Conservation (phyloP, 2,888 invertebrate genomes). For the Aproaerema taeniolella region DNA sequence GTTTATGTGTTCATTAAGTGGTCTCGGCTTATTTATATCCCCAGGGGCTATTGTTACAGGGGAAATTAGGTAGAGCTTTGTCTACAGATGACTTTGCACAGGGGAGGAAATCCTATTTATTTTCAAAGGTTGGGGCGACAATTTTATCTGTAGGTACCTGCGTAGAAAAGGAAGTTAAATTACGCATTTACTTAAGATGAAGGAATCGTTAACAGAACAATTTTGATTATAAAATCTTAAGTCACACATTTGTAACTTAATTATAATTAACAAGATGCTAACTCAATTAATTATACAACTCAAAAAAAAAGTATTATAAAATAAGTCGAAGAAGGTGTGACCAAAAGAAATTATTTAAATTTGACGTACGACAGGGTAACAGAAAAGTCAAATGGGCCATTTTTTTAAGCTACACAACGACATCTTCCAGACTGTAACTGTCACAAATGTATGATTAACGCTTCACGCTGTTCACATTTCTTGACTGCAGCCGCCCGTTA, state of each 20-base stretch:
- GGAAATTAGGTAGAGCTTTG: conserved; percentile 61
- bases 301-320: no score
- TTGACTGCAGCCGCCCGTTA: conserved; percentile 61
- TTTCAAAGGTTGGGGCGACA: conserved; percentile 3
- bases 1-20: conserved; percentile 72
- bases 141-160: not conserved
- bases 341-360: conserved; percentile 9
- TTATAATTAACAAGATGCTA: no score
- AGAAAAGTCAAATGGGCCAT: conserved; percentile 30
- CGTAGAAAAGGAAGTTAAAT: no score
- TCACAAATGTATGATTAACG: conserved; percentile 75
- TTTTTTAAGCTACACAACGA: conserved; percentile 45
- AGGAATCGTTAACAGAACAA: no score
- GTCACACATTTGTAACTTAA: no score
- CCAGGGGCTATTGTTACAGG: conserved; percentile 57
- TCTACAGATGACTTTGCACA: conserved; percentile 57
- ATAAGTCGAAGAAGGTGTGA: conserved; percentile 3
- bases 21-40: conserved; percentile 65
- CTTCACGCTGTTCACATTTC: conserved; percentile 61
- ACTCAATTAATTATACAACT: no score
- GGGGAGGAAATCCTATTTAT: conserved; percentile 23
- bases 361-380: conserved; percentile 24
- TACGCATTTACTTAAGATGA: no score
- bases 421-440: conserved; percentile 57
- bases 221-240: no score